Base-by-base conservation (phyloP, 2,797 vertebrate species). In the Oreortyx pictus region DNA sequence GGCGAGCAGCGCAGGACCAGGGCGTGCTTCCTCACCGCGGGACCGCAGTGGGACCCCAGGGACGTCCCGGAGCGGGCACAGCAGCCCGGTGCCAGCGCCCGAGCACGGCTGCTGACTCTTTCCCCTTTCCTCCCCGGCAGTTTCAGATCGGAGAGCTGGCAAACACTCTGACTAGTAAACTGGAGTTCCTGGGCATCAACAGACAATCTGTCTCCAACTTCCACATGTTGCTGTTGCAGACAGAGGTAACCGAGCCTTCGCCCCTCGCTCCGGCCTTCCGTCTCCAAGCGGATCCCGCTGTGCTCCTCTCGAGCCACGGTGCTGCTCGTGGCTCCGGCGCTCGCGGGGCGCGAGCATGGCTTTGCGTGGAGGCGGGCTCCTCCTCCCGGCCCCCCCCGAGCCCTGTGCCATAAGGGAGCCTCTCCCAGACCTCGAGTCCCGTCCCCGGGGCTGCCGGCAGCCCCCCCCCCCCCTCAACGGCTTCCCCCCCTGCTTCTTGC, bases 61-160 rank as follows among this genome's bases (percentile, higher is more conserved):
- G 54, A 44, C 22, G n/a, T 39, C 72, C 50, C 16, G 50, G 27
- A 37, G 49, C 10, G 27, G 37, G 49, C 0, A 0, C 72, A 20
- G 77, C 60, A 0, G 2, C 89, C 84, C 23, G 0, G 18, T 19
- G 60, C 43, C 27, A 0, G 85, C n/a, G 1, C 71, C 22, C 1
- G 5, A 25, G 76, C 29, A 22, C 3, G 0, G 50, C 47, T 88
- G 52, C 73, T 96, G 66, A 96, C 89, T 93, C 59, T 77, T 76
- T 33, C 56, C 68, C 68, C 73, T 94, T 93, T 94, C 72, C 72
- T 95, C 93, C 81, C 93, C 71, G 97, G 60, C 95, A 99, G 99
- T 99, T 99, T 98, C 99, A 99, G 98, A 99, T 99, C 67, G 99
- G 99, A 97, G 99, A 99, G 97, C 98, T 99, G 97, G 99, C 99